These are phyloP conservation scores for Melanerpes formicivorus DNA, from an alignment of 2,113 vertebrate species.

Conservation along the genomic window DNA sequence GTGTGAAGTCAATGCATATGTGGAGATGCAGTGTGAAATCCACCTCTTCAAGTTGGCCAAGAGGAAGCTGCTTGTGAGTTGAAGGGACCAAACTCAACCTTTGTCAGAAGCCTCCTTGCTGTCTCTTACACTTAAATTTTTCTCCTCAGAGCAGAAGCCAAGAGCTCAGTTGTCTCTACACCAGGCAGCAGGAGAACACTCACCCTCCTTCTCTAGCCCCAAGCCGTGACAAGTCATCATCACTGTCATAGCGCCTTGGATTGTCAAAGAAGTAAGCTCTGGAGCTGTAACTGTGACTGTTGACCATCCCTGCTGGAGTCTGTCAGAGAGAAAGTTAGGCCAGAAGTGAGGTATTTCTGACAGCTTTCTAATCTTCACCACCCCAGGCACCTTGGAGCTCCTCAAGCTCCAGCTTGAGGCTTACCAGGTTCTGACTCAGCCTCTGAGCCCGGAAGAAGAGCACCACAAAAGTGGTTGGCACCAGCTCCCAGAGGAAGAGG, in stretches of 20 bases:
- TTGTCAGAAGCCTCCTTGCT: not conserved
- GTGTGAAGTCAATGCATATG: not conserved
- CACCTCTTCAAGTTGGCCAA: not conserved
- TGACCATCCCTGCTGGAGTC: slow-evolving; percentile 91
- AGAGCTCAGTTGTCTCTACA: not conserved
- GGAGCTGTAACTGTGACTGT: slow-evolving; percentile 93
- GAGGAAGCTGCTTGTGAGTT: not conserved
- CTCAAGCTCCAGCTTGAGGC: not conserved
- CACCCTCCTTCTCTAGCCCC: slow-evolving; percentile 81
- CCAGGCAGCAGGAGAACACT: not conserved
- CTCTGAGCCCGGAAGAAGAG: slow-evolving; percentile 94
- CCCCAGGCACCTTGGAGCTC: not conserved
- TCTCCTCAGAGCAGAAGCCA: not conserved
- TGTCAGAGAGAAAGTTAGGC: slow-evolving; percentile 45
- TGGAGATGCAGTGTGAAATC: not conserved
- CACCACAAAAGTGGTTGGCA: slow-evolving; percentile 90
- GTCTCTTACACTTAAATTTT: not conserved
- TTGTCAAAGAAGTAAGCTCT: slow-evolving; percentile 97
- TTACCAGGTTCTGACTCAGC: slow-evolving; percentile 92
- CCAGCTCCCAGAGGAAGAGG: slow-evolving; percentile 94
- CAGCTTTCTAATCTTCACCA: fast-evolving
- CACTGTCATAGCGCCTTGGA: slow-evolving; percentile 93
- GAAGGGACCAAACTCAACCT: not conserved
- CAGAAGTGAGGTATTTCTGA: not conserved
- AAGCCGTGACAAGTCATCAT: slow-evolving; percentile 92